phyloP scores from a whole-genome alignment of 1,140 invertebrate genomes.

The Littorina saxatilis region DNA sequence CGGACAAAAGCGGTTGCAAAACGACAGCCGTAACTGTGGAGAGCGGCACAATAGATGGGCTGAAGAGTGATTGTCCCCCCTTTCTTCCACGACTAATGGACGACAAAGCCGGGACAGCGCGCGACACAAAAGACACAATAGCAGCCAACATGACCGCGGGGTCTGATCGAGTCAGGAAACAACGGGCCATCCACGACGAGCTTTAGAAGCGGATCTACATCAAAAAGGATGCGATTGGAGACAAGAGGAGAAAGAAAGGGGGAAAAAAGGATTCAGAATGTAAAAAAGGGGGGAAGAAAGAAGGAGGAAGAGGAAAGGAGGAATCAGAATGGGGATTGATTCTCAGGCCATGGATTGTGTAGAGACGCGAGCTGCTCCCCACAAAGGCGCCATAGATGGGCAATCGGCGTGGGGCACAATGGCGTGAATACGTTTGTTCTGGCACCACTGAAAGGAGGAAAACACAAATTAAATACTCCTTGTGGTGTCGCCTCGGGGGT shows the following conservation, averaged over 20 bases:
- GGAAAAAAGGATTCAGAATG: neutral
- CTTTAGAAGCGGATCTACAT: neutral
- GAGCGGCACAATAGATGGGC: neutral
- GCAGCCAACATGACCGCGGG: neutral
- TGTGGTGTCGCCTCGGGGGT: neutral
- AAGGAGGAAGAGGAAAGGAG: neutral
- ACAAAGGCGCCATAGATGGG: neutral
- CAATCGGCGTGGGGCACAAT: neutral
- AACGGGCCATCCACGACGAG: neutral
- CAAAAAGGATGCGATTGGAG: neutral
- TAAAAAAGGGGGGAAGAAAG: neutral
- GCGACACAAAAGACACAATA: neutral
- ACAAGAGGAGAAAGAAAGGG: neutral
- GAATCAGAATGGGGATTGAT: neutral
- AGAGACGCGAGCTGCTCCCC: too few species aligned
- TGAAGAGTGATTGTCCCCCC: neutral
- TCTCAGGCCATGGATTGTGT: neutral
- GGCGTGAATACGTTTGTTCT: too few species aligned
- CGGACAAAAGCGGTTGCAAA: slow-evolving; percentile 3
- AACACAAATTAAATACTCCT: slow-evolving; percentile 16
- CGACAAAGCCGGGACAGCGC: neutral
- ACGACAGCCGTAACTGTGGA: neutral
- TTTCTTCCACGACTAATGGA: neutral
- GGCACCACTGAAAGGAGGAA: neutral
- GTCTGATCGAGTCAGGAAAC: neutral